phyloP scores from a whole-genome alignment of 2,888 invertebrate genomes.

The Calameuta idolon region DNA sequence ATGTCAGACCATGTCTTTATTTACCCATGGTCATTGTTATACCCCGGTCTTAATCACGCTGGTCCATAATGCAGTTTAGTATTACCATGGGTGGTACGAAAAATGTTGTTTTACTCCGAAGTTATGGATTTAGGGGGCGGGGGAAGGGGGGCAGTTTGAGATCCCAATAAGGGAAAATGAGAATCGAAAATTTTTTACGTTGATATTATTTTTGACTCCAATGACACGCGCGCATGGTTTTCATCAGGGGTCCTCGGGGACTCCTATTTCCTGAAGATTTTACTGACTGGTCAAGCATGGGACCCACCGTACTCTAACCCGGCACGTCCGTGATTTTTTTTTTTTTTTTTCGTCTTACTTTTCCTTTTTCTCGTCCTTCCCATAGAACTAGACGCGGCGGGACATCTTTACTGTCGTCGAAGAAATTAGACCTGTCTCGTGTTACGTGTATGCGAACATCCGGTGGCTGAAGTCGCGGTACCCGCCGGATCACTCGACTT shows the following conservation, averaged over 20 bases:
- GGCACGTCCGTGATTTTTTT: slow-evolving; percentile 1
- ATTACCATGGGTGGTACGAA: too few relatives aligned
- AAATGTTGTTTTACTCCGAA: too few relatives aligned
- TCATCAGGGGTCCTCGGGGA: slow-evolving; percentile 30
- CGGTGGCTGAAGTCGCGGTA: slow-evolving; percentile 23
- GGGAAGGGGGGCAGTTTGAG: too few relatives aligned
- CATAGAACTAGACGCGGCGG: slow-evolving; percentile 9
- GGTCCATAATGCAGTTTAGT: too few relatives aligned
- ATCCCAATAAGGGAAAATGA: too few relatives aligned
- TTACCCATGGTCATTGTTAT: too few relatives aligned
- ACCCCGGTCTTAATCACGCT: too few relatives aligned
- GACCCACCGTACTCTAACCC: neutral
- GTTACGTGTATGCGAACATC: slow-evolving; percentile 48
- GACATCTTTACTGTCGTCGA: slow-evolving; percentile 38
- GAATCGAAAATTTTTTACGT: too few relatives aligned
- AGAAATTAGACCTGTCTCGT: slow-evolving; percentile 52
- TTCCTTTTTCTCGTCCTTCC: slow-evolving; percentile 34
- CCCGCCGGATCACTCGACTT: too few relatives aligned
- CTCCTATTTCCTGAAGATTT: slow-evolving; percentile 41
- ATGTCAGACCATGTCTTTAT: too few relatives aligned
- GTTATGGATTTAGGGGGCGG: too few relatives aligned
- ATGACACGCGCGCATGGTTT: slow-evolving; percentile 25
- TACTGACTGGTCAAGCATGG: slow-evolving; percentile 25
- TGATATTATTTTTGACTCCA: too few relatives aligned
- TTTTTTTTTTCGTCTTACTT: slow-evolving; percentile 24